Base-by-base conservation (phyloP, 1,140 invertebrate genomes). In the Drosophila paulistorum region DNA sequence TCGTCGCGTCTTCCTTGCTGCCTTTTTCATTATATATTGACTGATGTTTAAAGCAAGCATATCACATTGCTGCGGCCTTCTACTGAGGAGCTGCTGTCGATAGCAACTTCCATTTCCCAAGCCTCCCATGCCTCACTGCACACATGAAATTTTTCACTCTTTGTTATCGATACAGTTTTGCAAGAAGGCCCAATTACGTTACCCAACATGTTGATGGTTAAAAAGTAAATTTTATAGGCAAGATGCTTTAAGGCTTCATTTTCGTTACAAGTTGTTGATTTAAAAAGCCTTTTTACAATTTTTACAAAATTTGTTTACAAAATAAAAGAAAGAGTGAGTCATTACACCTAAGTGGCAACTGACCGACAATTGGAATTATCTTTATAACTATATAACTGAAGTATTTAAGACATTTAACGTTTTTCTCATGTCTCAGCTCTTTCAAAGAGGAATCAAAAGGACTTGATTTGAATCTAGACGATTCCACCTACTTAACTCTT, bases 91-190 rank as follows among this genome's bases (percentile, higher is more conserved):
- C 13, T 39, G 37, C 37, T 11, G 37, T 11, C 10, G 11, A 1
- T 4, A 39, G 10, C 37, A 13, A 9, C 35, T 37, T 37, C 35
- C 45, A 45, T 45, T 7, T 30, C 30, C n/a, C 42, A 17, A 3
- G 20, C 20, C 45, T 48, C 45, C 45, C 45, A 23, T 30, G 30
- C 30, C 57, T 64, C 59, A 69, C 51, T 70, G 69, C 74, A 86
- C 74, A 70, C 84, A 58, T 77, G 55, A 60, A 67, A 65, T 81
- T 80, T 83, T 54, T 64, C 68, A 65, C 35, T 65, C 41, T 76
- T 76, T 76, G 74, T 69, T 69, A 76, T 76, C 73, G 73, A 76
- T 76, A 76, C 74, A 48, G 61, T 39, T 73, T 73, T 54, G 51
- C 70, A 58, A 54, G 45, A 51, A 51, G 17, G 55, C 60, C 72